Evolutionary conservation across 2,888 invertebrate genomes (phyloP).

Genomic region (Caenorhabditis parvicauda): DNA sequence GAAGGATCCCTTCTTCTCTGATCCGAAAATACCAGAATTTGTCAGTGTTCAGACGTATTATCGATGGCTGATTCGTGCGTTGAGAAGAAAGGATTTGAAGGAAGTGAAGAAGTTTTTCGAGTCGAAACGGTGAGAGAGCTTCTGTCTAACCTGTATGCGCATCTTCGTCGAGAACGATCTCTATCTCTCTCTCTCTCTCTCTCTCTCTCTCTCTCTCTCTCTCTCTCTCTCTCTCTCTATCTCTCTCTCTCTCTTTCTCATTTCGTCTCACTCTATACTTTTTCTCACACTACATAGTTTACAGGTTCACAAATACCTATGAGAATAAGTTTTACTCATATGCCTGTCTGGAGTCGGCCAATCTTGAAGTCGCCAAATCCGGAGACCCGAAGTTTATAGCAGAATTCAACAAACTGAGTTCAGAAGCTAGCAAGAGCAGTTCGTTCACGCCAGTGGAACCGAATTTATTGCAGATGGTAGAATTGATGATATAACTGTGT

Average conservation of each 20-base stretch:
- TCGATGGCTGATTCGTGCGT: constrained; percentile 30
- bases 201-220: too few species aligned
- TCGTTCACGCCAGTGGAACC: constrained; percentile 21
- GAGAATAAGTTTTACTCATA: constrained; percentile 17
- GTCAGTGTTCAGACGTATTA: constrained; percentile 20
- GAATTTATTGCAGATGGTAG: constrained; percentile 34
- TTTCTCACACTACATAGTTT: constrained; percentile 3
- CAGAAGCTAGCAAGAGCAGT: constrained; percentile 9
- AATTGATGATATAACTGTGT: not conserved
- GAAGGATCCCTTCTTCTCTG: constrained; percentile 28
- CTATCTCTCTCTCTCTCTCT: too few species aligned
- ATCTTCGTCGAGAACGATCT: too few species aligned
- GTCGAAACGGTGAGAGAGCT: constrained; percentile 14
- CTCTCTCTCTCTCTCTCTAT: too few species aligned
- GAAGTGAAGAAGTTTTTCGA: constrained; percentile 30
- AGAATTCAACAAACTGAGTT: constrained; percentile 28
- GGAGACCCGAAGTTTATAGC: constrained; percentile 26
- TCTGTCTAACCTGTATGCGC: not conserved
- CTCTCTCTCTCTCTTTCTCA: too few species aligned
- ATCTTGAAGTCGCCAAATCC: constrained; percentile 3
- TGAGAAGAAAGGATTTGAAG: constrained; percentile 24
- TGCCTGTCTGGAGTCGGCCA: constrained; percentile 7
- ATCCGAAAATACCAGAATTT: constrained; percentile 13
- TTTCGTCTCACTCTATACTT: too few species aligned
- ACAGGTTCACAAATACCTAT: not conserved